Base-by-base conservation (phyloP, 2,113 vertebrate genomes). In the Eidolon helvum region DNA sequence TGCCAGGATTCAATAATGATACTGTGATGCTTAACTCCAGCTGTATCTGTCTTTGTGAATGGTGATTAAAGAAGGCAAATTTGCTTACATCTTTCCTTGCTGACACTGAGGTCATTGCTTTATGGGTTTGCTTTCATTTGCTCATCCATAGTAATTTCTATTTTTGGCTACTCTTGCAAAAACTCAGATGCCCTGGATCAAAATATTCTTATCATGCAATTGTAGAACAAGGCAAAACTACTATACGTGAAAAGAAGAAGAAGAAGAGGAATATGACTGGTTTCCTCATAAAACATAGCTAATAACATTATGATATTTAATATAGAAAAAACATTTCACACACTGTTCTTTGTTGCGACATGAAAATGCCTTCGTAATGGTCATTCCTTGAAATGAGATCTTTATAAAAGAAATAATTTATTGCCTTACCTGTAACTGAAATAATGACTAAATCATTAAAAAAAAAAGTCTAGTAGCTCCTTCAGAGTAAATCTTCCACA, bases 401-500 rank as follows among this genome's bases (percentile, higher is more conserved):
- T 98, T 98, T 98, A 97, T 98, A 97, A 93, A 97, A 93, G 96
- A 95, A 98, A 94, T 98, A 98, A 98, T 98, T 97, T 98, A 98
- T 97, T 98, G 94, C 97, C 74, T 90, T 98, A 98, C 98, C 98
- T 99, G 98, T 97, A 98, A 98, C 96, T 97, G 97, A 98, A 98
- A 98, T 98, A 98, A 98, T 97, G 97, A 98, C 96, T 98, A 98
- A 99, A 98, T 98, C 97, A 98, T 98, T 75, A 12, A 84, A 59
- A 59, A 91, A 45, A 97, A 98, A 98, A 97, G 97, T 98, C 97
- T 98, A 96, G 45, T 65, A 97, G 97, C 97, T 98, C 98, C 97
- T 98, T 98, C 96, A 96, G 97, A 99, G 98, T 98, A 98, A 98
- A 98, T 98, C 98, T 98, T 98, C 98, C 72, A 97, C 97, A 98